These are phyloP conservation scores for Helicoverpa armigera DNA, from an alignment of 1,140 invertebrate species.

Conservation along the genomic window DNA sequence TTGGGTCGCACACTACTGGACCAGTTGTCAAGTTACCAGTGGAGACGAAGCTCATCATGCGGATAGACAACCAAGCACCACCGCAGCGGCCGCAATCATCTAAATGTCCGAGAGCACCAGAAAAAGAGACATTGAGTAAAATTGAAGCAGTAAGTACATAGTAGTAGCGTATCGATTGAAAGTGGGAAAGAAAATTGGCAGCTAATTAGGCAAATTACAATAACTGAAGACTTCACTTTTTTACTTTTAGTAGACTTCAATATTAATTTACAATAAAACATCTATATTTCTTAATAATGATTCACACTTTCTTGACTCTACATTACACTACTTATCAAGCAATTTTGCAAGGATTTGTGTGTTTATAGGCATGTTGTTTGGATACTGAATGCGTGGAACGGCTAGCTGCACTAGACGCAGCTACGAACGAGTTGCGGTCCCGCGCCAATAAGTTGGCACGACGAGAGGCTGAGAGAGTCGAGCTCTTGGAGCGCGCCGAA, in stretches of 20 bases:
- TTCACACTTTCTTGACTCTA: neutral
- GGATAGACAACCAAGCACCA: constrained; percentile 57
- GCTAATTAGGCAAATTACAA: too few species aligned
- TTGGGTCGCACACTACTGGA: constrained; percentile 60
- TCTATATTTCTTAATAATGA: too few species aligned
- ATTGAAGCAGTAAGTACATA: constrained; percentile 64
- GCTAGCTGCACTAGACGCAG: constrained; percentile 64
- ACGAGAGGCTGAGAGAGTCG: constrained; percentile 69
- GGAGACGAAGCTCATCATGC: constrained; percentile 75
- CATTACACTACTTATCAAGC: neutral
- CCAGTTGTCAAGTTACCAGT: constrained; percentile 72
- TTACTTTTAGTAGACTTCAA: too few species aligned
- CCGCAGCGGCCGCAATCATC: constrained; percentile 44
- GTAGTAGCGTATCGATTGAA: neutral
- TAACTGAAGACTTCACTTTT: too few species aligned
- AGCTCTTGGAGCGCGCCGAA: constrained; percentile 75
- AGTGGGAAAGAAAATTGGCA: too few species aligned
- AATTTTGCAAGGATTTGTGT: neutral
- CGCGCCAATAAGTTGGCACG: constrained; percentile 65
- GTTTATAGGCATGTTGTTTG: constrained; percentile 67
- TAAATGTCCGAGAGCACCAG: constrained; percentile 49
- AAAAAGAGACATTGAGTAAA: constrained; percentile 63
- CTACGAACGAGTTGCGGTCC: constrained; percentile 64
- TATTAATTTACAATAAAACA: neutral
- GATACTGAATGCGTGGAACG: constrained; percentile 63